Conservation (phyloP, 1,140 invertebrate genomes). For the Drepana arcuata region DNA sequence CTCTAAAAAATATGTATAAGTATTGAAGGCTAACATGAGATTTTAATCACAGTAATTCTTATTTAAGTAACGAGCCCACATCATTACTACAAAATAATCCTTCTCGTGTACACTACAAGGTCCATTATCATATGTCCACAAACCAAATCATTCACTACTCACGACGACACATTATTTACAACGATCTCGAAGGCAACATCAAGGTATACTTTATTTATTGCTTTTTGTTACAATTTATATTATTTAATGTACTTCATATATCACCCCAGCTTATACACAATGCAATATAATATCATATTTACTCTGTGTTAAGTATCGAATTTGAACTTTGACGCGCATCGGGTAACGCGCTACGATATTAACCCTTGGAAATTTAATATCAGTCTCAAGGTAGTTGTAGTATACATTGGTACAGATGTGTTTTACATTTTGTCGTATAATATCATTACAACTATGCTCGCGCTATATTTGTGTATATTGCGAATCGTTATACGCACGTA, state of each 20-base stretch:
- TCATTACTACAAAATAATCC: constrained; percentile 62
- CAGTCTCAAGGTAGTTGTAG: constrained; percentile 54
- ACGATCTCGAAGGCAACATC: constrained; percentile 63
- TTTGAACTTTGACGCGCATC: constrained; percentile 42
- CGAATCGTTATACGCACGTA: constrained; percentile 36
- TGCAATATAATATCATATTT: constrained; percentile 23
- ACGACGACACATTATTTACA: constrained; percentile 55
- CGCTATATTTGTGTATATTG: constrained; percentile 11
- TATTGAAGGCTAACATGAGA: constrained; percentile 70
- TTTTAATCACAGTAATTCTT: constrained; percentile 70
- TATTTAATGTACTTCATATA: constrained; percentile 64
- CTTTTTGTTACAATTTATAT: constrained; percentile 62
- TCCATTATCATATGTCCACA: constrained; percentile 27
- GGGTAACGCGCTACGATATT: constrained; percentile 20
- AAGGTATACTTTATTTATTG: constrained; percentile 72
- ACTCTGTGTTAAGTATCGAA: constrained; percentile 29
- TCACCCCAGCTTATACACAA: constrained; percentile 66
- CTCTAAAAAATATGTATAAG: constrained; percentile 72
- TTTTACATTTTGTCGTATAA: constrained; percentile 19
- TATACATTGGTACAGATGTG: constrained; percentile 14
- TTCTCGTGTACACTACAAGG: constrained; percentile 31
- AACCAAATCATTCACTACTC: constrained; percentile 41
- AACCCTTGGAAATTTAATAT: constrained; percentile 35
- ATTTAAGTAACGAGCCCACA: constrained; percentile 65
- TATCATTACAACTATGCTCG: constrained; percentile 21